phyloP scores from a whole-genome alignment of 64 coral and sea anemone genomes.

The Actinia tenebrosa region DNA sequence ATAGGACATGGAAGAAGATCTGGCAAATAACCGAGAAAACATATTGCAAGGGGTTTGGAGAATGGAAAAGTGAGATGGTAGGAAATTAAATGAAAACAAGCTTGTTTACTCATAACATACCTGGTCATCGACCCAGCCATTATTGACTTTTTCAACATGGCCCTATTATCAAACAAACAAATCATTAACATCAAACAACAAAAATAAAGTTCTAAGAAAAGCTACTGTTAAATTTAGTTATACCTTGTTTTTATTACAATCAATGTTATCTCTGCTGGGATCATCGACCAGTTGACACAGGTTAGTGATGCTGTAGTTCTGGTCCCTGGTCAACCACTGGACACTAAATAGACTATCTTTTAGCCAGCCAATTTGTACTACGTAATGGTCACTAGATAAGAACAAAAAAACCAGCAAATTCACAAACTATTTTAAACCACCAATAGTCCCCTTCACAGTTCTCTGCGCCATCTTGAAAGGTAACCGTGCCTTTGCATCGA shows the following conservation, averaged over 20 bases:
- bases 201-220: neutral
- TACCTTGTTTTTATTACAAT: slow-evolving; percentile 37
- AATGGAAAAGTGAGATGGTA: too few relatives aligned
- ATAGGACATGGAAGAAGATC: too few relatives aligned
- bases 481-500: too few relatives aligned
- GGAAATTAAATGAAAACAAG: too few relatives aligned
- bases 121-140: slow-evolving; percentile 45
- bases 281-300: neutral
- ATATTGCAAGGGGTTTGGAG: too few relatives aligned
- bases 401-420: neutral
- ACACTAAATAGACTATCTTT: slow-evolving; percentile 24
- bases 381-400: slow-evolving; percentile 41
- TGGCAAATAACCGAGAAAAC: too few relatives aligned
- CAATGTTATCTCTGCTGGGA: neutral
- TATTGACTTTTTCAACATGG: neutral
- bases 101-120: slow-evolving; percentile 8
- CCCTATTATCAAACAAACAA: slow-evolving; percentile 4
- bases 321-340: slow-evolving; percentile 68
- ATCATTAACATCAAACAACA: neutral
- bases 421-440: too few relatives aligned
- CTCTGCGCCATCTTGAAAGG: too few relatives aligned
- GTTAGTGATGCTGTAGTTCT: slow-evolving; percentile 44
- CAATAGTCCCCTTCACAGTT: too few relatives aligned
- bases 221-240: neutral
- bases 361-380: slow-evolving; percentile 34